A percentile compares a stretch with the other conserved stretches of the same genome.
These are phyloP conservation scores for Oreochromis niloticus DNA, from an alignment of 2,113 vertebrate species.

Conservation along the genomic window DNA sequence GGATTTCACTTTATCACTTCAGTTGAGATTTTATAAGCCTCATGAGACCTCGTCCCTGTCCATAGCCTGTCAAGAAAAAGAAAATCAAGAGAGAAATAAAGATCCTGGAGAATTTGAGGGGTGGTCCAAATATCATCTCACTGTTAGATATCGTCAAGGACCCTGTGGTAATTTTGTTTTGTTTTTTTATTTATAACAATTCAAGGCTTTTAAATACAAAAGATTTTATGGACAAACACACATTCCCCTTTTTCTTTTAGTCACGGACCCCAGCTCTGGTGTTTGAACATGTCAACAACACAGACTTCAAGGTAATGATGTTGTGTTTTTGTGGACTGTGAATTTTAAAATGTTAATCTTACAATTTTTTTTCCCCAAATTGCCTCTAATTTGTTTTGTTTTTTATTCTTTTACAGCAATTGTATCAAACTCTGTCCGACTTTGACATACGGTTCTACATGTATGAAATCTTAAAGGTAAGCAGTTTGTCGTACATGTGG, in stretches of 20 bases:
- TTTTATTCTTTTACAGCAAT: conserved; percentile 65
- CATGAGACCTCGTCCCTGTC: neutral
- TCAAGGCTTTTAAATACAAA: neutral
- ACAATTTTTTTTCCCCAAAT: neutral
- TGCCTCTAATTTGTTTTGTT: neutral
- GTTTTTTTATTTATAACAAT: neutral
- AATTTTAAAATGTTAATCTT: neutral
- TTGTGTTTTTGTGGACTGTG: neutral
- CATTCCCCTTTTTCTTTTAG: conserved; percentile 31
- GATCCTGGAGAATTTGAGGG: conserved; percentile 83
- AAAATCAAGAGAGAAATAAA: conserved; percentile 89
- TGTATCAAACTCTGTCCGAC: conserved; percentile 85
- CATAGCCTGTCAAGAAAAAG: conserved; percentile 86
- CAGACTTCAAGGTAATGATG: conserved; percentile 81
- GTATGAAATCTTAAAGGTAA: conserved; percentile 86
- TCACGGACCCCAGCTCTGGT: conserved; percentile 85
- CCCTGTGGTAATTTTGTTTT: conserved; percentile 74
- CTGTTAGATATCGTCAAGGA: conserved; percentile 86
- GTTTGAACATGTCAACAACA: conserved; percentile 87
- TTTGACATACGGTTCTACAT: conserved; percentile 88
- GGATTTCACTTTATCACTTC: neutral
- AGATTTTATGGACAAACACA: neutral
- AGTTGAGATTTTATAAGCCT: neutral
- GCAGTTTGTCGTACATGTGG: neutral
- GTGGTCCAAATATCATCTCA: conserved; percentile 84